A percentile compares a stretch with the other conserved stretches of the same genome.
These are phyloP conservation scores for Aurelia aurita complex sp. Pacific DNA, from an alignment of 30 jellyfish, hydroid and myxozoan genomes.

Conservation along the genomic window DNA sequence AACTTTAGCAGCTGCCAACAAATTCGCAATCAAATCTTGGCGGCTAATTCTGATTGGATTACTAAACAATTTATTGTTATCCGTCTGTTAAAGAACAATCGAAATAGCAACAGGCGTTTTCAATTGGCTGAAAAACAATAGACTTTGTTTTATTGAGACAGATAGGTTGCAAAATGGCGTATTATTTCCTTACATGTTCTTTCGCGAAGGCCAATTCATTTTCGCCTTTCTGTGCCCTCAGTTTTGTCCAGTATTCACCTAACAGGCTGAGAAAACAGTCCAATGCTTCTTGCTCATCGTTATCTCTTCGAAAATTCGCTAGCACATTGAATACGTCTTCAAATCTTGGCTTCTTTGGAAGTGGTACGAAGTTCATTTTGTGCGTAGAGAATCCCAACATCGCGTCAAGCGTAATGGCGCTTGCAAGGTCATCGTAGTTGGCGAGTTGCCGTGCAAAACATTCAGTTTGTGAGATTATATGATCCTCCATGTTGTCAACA, in stretches of 20 bases:
- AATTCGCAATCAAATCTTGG: too few relatives aligned
- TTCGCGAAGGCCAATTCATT: slow-evolving; percentile 55
- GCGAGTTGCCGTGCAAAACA: slow-evolving; percentile 80
- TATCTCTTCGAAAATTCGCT: slow-evolving; percentile 76
- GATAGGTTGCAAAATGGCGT: slow-evolving; percentile 19
- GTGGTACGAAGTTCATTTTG: slow-evolving; percentile 75
- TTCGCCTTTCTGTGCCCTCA: slow-evolving; percentile 31
- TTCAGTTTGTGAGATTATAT: slow-evolving; percentile 23
- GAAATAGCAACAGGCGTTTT: not conserved
- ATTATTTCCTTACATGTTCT: slow-evolving; percentile 81
- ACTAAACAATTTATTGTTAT: too few relatives aligned
- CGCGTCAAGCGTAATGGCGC: slow-evolving; percentile 83
- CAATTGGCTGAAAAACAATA: slow-evolving; percentile 50
- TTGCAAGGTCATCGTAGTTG: slow-evolving; percentile 87
- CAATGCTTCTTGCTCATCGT: slow-evolving; percentile 74
- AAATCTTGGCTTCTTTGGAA: slow-evolving; percentile 57
- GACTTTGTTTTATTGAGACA: not conserved
- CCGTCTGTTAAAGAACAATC: not conserved
- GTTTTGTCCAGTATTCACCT: slow-evolving; percentile 81
- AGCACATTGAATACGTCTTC: slow-evolving; percentile 63
- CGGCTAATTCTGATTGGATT: too few relatives aligned
- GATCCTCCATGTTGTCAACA: slow-evolving; percentile 22
- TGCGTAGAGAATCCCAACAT: slow-evolving; percentile 91
- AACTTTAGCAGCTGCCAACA: too few relatives aligned
- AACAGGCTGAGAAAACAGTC: slow-evolving; percentile 46